These are phyloP conservation scores for Montipora capitata DNA, from an alignment of 92 coral and sea anemone genomes.

Conservation along the genomic window DNA sequence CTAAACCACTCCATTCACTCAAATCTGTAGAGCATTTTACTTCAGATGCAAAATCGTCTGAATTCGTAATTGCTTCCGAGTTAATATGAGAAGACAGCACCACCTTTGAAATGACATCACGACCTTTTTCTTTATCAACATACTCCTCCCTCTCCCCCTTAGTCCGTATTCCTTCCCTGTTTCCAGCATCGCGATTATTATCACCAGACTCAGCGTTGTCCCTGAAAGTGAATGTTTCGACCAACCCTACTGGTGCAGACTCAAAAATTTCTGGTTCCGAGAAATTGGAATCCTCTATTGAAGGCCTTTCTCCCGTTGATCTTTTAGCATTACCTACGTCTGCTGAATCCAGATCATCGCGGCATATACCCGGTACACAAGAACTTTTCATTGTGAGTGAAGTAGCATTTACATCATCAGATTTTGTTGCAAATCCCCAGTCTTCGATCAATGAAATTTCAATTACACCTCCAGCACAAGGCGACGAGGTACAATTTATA, in stretches of 20 bases:
- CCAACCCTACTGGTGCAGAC: slow-evolving; percentile 13
- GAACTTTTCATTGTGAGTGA: background rate
- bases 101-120: slow-evolving; percentile 7
- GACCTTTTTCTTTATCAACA: slow-evolving; percentile 3
- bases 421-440: slow-evolving; percentile 10
- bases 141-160: slow-evolving; percentile 3
- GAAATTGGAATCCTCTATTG: background rate
- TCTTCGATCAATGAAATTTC: slow-evolving; percentile 26
- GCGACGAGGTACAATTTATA: background rate
- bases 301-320: background rate
- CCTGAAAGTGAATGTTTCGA: slow-evolving; percentile 8
- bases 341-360: background rate
- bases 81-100: background rate
- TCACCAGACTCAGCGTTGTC: background rate
- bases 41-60: background rate
- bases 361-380: too few relatives aligned
- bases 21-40: background rate
- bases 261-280: slow-evolving; percentile 24
- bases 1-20: background rate
- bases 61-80: background rate
- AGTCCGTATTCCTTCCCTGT: background rate
- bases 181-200: background rate
- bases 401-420: background rate
- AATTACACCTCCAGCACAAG: slow-evolving; percentile 18
- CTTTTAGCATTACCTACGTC: background rate